phyloP scores from a whole-genome alignment of 2,888 invertebrate species.

The Caenorhabditis sp. region DNA sequence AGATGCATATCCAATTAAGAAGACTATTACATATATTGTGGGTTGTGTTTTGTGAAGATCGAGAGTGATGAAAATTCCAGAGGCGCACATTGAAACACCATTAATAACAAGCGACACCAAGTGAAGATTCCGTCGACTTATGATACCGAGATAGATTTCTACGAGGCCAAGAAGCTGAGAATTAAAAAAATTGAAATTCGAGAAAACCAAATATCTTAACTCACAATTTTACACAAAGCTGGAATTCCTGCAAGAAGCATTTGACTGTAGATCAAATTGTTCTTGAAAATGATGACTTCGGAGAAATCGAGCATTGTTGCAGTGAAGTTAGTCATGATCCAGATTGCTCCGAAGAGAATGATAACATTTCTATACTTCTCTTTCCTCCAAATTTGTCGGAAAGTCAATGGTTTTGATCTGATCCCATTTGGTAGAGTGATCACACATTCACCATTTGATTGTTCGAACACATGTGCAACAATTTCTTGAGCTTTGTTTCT shows the following conservation, averaged over 20 bases:
- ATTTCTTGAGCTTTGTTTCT: constrained; percentile 37
- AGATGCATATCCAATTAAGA: constrained; percentile 42
- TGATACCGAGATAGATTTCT: constrained; percentile 54
- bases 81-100: constrained; percentile 46
- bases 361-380: constrained; percentile 59
- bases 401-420: constrained; percentile 38
- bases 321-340: constrained; percentile 66
- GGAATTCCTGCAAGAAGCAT: constrained; percentile 54
- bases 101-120: constrained; percentile 53
- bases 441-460: constrained; percentile 50
- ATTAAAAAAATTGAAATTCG: neutral
- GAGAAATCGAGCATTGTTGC: constrained; percentile 62
- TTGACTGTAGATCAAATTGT: constrained; percentile 57
- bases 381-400: constrained; percentile 56
- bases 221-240: constrained; percentile 56
- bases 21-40: constrained; percentile 44
- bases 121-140: constrained; percentile 62
- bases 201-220: no score
- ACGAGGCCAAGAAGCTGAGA: constrained; percentile 52
- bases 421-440: constrained; percentile 46
- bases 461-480: constrained; percentile 26
- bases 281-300: constrained; percentile 50
- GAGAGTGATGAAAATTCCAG: constrained; percentile 41
- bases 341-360: constrained; percentile 57
- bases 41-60: constrained; percentile 40